Percentiles rank a stretch among this genome's conserved stretches.
These are phyloP conservation scores for Psammodynastes pulverulentus DNA, from an alignment of 2,113 vertebrate genomes.

Conservation along the genomic window DNA sequence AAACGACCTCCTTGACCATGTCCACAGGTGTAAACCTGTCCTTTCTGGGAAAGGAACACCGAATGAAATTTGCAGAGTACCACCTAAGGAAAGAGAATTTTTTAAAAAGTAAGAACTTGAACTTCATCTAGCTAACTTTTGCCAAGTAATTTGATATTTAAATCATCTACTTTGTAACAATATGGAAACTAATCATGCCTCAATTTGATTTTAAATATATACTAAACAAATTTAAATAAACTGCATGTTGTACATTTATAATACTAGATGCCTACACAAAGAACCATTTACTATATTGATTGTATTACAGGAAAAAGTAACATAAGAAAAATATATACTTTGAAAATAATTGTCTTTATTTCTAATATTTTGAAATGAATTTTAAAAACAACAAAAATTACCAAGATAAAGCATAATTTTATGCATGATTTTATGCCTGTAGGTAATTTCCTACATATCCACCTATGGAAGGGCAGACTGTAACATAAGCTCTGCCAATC, in stretches of 20 bases:
- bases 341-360: neutral
- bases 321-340: neutral
- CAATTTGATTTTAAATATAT: neutral
- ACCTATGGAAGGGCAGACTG: neutral
- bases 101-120: neutral
- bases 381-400: neutral
- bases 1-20: conserved; percentile 97
- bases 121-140: neutral
- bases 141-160: neutral
- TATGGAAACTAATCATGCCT: neutral
- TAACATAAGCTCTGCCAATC: neutral
- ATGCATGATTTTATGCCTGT: neutral
- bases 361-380: neutral
- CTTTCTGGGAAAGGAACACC: conserved; percentile 95
- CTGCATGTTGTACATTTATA: neutral
- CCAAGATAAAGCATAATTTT: neutral
- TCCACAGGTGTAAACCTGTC: conserved; percentile 93
- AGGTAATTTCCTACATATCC: neutral
- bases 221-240: neutral
- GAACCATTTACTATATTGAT: neutral
- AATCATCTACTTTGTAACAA: neutral
- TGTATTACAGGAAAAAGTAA: neutral
- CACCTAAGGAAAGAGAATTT: conserved; percentile 72
- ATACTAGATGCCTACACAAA: neutral
- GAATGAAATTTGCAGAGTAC: conserved; percentile 97